Evolutionary conservation across 2,113 vertebrate genomes (phyloP), one percentile per base, ranked within the genome.

Genomic region (Siniperca chuatsi): DNA sequence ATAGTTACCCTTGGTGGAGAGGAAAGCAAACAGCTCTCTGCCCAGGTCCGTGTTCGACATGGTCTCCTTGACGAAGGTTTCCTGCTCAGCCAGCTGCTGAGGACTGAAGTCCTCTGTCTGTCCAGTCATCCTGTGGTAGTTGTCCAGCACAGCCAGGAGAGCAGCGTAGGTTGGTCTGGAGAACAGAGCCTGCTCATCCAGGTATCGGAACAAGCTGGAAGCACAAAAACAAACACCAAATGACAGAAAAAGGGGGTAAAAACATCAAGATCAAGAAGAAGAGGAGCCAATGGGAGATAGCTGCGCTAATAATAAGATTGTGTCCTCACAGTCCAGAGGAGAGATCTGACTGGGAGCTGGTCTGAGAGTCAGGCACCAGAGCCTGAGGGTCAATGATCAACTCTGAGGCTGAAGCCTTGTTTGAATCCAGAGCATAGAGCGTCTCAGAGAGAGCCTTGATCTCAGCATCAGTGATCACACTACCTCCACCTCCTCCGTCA

Each of bases 91-190:
- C 87, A 96, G 87, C 94, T 99, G 96, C 83, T 96, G 94, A 0
- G 90, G 11, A 0, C 84, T 96, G 92, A 97, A 96, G 21, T 93
- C 78, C 91, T 99, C 98, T 0, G 91, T 62, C 1, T 76, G 93
- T 54, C 97, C 98, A 0, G 97, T 98, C 18, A 85, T 91, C 87
- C 95, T 89, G 54, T 96, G 84, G 91, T 99, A 99, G 87, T 99
- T 99, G 92, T 99, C 96, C 84, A 99, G 93, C 75, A 99, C 87
- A 8, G 93, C 94, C 64, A 98, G 92, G 65, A 99, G 95, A 62
- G 97, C 96, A 0, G 95, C 87, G 0, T 96, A 99, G 2, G 98
- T 98, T 2, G 98, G 97, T 69, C 94, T 97, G 88, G 97, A 96
- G 92, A 97, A 96, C 81, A 99, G 96, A 15, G 96, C 86, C 15